These are phyloP conservation scores for Tretioscincus oriximinensis DNA, from an alignment of 2,113 vertebrate genomes.

Conservation along the genomic window DNA sequence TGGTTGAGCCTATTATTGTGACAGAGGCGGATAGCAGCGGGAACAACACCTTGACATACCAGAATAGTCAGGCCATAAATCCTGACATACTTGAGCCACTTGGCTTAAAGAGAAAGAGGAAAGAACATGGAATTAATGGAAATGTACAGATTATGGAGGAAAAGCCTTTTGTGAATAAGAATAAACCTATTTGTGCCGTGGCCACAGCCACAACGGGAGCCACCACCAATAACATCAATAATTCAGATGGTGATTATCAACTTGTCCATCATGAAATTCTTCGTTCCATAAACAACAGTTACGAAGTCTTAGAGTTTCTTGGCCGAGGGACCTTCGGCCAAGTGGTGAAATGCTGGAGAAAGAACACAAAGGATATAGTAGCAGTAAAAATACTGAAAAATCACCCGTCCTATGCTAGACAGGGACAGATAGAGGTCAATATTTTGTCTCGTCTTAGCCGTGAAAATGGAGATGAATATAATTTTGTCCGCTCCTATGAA, in stretches of 20 bases:
- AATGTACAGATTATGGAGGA: conserved; percentile 98
- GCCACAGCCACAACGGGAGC: conserved; percentile 91
- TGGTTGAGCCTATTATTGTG: conserved; percentile 88
- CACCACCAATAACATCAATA: conserved; percentile 94
- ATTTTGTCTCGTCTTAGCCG: conserved; percentile 95
- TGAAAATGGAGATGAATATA: conserved; percentile 95
- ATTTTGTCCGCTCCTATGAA: conserved; percentile 96
- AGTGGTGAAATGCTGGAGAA: conserved; percentile 97
- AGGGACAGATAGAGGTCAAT: conserved; percentile 98
- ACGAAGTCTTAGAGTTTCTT: conserved; percentile 96
- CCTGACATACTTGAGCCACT: conserved; percentile 84
- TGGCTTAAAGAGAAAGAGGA: conserved; percentile 96
- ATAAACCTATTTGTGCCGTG: conserved; percentile 67
- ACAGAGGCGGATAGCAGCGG: conserved; percentile 94
- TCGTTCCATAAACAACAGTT: conserved; percentile 96
- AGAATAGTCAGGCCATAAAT: conserved; percentile 78
- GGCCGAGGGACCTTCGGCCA: conserved; percentile 96
- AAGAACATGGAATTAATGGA: conserved; percentile 97
- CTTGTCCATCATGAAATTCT: conserved; percentile 98
- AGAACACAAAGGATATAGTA: conserved; percentile 97
- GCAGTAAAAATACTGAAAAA: conserved; percentile 98
- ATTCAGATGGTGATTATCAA: conserved; percentile 96
- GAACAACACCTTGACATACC: conserved; percentile 81
- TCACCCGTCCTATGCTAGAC: conserved; percentile 94
- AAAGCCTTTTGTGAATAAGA: conserved; percentile 79